Conservation (phyloP, 1,140 invertebrate genomes). For the Potamilus streckersoni region DNA sequence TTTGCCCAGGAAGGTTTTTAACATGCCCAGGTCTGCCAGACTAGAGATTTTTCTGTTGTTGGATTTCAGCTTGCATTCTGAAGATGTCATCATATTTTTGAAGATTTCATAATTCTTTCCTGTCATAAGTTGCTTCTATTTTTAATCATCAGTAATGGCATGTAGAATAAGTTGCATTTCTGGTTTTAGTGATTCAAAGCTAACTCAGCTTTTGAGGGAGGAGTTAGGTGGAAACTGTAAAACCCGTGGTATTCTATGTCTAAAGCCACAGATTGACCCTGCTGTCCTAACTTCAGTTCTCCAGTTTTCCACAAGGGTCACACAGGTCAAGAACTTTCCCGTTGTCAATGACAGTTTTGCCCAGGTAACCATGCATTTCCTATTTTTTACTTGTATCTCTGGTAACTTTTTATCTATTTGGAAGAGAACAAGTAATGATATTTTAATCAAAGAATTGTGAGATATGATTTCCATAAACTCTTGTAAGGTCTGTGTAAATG, state of each 20-base stretch:
- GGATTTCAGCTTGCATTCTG: too few species aligned
- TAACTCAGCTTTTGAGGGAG: constrained; percentile 58
- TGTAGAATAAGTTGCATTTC: not conserved
- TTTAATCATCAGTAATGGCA: not conserved
- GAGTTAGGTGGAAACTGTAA: constrained; percentile 65
- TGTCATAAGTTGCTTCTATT: too few species aligned
- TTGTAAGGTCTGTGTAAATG: too few species aligned
- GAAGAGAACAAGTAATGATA: not conserved
- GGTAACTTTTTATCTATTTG: not conserved
- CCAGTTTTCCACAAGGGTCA: constrained; percentile 50
- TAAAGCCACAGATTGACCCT: constrained; percentile 52
- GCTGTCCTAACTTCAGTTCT: constrained; percentile 42
- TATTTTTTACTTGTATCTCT: not conserved
- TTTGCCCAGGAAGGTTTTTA: too few species aligned
- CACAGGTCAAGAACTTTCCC: constrained; percentile 62
- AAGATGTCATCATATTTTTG: too few species aligned
- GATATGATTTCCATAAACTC: too few species aligned
- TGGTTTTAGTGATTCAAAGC: constrained; percentile 54
- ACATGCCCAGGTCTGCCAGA: too few species aligned
- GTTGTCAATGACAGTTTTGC: constrained; percentile 61
- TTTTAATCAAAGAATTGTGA: too few species aligned
- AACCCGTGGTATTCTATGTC: constrained; percentile 57
- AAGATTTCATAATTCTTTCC: too few species aligned
- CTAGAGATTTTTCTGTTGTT: too few species aligned
- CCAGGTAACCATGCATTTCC: constrained; percentile 44